A percentile compares a stretch with the other conserved stretches of the same genome.
These are phyloP conservation scores for Phrynosoma platyrhinos DNA, from an alignment of 2,113 vertebrate genomes.

Conservation along the genomic window DNA sequence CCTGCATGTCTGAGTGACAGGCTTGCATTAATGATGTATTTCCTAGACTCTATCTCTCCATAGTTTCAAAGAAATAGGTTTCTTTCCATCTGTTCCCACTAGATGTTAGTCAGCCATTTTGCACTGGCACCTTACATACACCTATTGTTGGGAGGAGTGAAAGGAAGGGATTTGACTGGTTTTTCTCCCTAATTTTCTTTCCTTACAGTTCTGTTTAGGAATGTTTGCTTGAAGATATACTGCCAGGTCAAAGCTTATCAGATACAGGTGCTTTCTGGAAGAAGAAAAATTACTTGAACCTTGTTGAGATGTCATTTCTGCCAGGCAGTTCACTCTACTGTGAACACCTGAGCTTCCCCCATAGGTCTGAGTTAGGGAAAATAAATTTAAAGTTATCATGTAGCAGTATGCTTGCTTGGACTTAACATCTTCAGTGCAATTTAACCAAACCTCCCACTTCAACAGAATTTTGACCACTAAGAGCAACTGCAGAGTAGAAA, in stretches of 20 bases:
- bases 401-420: constrained; percentile 44
- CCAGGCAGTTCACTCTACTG: not conserved
- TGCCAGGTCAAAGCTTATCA: constrained; percentile 6
- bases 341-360: constrained; percentile 35
- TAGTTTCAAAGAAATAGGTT: constrained; percentile 4
- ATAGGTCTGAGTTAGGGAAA: constrained; percentile 30
- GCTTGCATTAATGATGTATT: not conserved
- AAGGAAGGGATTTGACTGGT: constrained; percentile 33
- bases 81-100: constrained; percentile 32
- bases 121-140: constrained; percentile 32
- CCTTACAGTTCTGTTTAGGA: not conserved
- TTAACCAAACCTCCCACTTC: rapidly evolving
- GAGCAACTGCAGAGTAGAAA: constrained; percentile 42
- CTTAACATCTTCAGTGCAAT: constrained; percentile 43
- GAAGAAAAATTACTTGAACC: constrained; percentile 21
- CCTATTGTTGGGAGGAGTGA: constrained; percentile 24
- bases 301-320: constrained; percentile 38
- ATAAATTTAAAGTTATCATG: constrained; percentile 37
- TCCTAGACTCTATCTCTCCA: constrained; percentile 31
- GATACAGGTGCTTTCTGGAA: not conserved
- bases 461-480: not conserved
- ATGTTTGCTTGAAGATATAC: not conserved
- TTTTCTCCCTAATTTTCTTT: constrained; percentile 25
- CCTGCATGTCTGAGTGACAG: constrained; percentile 49
- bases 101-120: constrained; percentile 37